phyloP scores from a whole-genome alignment of 2,888 invertebrate species.

The Temnothorax rugatulus region DNA sequence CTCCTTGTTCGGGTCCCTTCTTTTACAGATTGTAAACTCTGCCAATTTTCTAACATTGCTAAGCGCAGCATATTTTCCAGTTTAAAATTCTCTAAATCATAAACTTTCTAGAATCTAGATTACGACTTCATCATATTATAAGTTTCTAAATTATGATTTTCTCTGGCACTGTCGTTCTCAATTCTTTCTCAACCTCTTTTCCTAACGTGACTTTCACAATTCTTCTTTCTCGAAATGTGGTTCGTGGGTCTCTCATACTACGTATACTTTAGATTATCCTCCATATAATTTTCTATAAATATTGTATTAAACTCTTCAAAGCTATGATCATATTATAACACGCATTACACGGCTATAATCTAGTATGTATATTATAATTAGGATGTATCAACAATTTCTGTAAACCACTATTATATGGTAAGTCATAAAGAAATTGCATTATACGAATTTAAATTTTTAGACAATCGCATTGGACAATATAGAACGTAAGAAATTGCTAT shows the following conservation, averaged over 20 bases:
- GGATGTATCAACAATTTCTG: background rate
- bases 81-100: slow-evolving; percentile 37
- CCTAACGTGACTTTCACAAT: slow-evolving; percentile 22
- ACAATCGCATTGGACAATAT: background rate
- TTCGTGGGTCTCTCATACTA: background rate
- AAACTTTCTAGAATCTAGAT: slow-evolving; percentile 25
- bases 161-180: background rate
- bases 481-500: background rate
- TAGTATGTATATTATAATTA: background rate
- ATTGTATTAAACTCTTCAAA: background rate
- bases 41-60: background rate
- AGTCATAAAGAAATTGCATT: background rate
- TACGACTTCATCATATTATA: slow-evolving; percentile 26
- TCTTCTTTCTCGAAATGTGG: background rate
- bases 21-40: background rate
- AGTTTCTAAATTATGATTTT: slow-evolving; percentile 33
- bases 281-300: background rate
- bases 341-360: background rate
- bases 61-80: background rate
- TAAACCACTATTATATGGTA: background rate
- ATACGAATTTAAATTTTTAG: background rate
- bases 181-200: slow-evolving; percentile 3
- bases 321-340: background rate
- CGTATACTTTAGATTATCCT: background rate
- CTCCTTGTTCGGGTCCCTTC: background rate